A percentile compares a stretch with the other conserved stretches of the same genome.
Evolutionary conservation across 2,113 vertebrate genomes (phyloP).

Genomic region (Panthera leo): DNA sequence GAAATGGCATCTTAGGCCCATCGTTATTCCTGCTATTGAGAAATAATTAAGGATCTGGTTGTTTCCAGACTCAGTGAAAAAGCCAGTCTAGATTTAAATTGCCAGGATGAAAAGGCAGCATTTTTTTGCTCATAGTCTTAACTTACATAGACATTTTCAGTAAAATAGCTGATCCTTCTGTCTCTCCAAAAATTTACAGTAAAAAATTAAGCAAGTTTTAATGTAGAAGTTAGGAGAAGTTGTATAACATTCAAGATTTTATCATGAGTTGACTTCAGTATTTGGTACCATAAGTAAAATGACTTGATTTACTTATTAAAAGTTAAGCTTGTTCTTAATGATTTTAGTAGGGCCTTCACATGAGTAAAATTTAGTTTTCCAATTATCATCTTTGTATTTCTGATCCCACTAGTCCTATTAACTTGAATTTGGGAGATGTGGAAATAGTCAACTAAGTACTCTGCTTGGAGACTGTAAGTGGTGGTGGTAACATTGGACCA

Average conservation of each 20-base stretch:
- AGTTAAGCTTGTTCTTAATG: slow-evolving; percentile 46
- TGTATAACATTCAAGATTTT: slow-evolving; percentile 11
- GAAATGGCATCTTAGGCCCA: background rate
- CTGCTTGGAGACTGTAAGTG: slow-evolving; percentile 43
- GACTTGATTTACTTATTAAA: slow-evolving; percentile 21
- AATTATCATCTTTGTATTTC: slow-evolving; percentile 64
- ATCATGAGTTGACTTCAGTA: slow-evolving; percentile 41
- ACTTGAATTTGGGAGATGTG: slow-evolving; percentile 63
- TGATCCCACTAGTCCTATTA: slow-evolving; percentile 51
- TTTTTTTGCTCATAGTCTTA: background rate
- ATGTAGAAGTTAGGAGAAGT: slow-evolving; percentile 10
- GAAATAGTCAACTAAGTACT: slow-evolving; percentile 50
- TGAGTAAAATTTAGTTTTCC: slow-evolving; percentile 58
- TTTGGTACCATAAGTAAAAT: slow-evolving; percentile 46
- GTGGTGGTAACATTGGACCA: slow-evolving; percentile 46
- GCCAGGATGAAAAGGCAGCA: slow-evolving; percentile 11
- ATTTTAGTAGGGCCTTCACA: slow-evolving; percentile 35
- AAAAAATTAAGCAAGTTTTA: background rate
- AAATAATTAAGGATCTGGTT: background rate
- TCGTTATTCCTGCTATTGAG: background rate
- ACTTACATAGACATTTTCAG: slow-evolving; percentile 30
- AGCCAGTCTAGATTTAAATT: slow-evolving; percentile 9
- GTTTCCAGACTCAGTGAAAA: background rate
- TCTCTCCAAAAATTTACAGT: background rate
- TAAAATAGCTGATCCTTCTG: background rate